Evolutionary conservation across 2,113 vertebrate species (phyloP).

Genomic region (Rhea americana): DNA sequence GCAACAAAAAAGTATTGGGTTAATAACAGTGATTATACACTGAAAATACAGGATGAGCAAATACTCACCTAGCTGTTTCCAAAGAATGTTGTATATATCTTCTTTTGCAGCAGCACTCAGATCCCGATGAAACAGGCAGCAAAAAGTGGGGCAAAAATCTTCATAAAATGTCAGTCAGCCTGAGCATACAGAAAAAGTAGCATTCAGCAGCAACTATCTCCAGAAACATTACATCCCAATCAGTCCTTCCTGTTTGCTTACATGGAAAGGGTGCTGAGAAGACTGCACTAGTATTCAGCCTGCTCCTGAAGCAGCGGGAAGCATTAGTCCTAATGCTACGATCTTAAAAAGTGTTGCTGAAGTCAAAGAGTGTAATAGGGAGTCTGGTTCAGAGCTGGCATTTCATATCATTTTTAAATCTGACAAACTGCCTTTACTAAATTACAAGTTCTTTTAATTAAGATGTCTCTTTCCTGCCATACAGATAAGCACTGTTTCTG

Average conservation of each 20-base stretch:
- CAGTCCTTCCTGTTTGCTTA: neutral
- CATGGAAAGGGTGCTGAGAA: neutral
- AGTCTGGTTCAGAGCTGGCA: neutral
- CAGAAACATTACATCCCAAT: neutral
- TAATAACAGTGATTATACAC: slow-evolving; percentile 16
- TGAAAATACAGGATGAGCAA: neutral
- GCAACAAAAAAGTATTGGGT: neutral
- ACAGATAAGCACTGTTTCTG: neutral
- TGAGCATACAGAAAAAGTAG: neutral
- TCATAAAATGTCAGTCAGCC: neutral
- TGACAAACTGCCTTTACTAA: neutral
- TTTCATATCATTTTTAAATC: neutral
- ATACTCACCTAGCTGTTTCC: neutral
- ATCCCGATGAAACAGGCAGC: neutral
- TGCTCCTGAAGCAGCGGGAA: neutral
- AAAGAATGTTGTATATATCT: neutral
- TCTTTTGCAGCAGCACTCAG: neutral
- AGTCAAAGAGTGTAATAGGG: neutral
- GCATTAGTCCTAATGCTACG: neutral
- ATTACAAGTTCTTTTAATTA: neutral
- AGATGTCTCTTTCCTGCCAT: neutral
- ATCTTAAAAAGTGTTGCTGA: neutral
- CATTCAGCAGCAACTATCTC: neutral
- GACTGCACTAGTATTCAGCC: neutral
- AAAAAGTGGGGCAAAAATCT: neutral